A percentile compares a stretch with the other conserved stretches of the same genome.
Evolutionary conservation across 2,888 invertebrate species (phyloP).

Genomic region (Drosophila birchii): DNA sequence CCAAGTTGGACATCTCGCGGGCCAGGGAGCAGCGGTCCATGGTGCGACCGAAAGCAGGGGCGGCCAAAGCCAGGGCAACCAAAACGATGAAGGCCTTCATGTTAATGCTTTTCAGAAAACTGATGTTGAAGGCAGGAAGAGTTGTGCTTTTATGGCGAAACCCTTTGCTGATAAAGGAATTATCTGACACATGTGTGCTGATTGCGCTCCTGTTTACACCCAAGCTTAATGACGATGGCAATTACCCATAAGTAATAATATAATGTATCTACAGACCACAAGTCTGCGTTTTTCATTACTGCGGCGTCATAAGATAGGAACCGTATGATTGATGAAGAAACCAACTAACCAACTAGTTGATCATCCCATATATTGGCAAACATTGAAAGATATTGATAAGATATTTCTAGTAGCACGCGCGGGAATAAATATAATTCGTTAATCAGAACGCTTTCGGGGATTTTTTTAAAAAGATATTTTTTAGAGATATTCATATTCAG

Average conservation of each 20-base stretch:
- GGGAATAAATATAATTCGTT: neutral
- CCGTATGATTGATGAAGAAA: conserved; percentile 11
- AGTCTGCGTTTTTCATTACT: neutral
- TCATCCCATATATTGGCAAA: conserved; percentile 1
- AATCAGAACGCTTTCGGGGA: neutral
- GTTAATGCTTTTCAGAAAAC: neutral
- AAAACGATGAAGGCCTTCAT: conserved; percentile 39
- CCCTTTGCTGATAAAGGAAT: neutral
- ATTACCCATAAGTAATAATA: neutral
- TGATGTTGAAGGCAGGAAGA: neutral
- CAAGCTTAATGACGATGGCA: conserved; percentile 4
- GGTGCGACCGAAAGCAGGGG: conserved; percentile 32
- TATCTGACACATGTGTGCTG: neutral
- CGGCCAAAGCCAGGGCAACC: conserved; percentile 25
- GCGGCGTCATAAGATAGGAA: neutral
- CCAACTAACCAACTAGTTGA: neutral
- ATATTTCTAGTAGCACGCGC: neutral
- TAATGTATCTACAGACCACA: neutral
- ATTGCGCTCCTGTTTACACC: conserved; percentile 1
- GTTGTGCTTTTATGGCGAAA: conserved; percentile 39
- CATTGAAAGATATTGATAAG: neutral
- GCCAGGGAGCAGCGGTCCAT: conserved; percentile 73
- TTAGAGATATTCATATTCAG: neutral
- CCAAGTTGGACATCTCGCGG: conserved; percentile 73
- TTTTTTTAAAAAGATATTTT: neutral